Evolutionary conservation across 2,888 invertebrate genomes (phyloP), one percentile per base, ranked within the genome.

Genomic region (Drosophila macrothrix): DNA sequence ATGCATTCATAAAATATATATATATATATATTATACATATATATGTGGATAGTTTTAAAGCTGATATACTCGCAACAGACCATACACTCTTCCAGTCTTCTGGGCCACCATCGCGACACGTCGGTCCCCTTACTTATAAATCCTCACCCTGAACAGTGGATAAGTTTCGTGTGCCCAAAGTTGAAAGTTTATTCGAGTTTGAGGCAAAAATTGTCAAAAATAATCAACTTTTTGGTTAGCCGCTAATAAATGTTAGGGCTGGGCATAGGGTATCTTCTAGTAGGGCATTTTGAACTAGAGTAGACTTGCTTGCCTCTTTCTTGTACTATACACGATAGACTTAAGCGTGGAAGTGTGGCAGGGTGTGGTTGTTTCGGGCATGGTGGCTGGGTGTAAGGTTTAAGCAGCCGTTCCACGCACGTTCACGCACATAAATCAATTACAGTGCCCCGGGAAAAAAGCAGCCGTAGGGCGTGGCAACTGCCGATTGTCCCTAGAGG

Each of bases 371-470:
- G 22, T 39, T 31, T 2, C 14, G 33, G 14, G 39, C 33, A 37
- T 25, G 52, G 41, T 53, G 46, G 43, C 33, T 41, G 41, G 16
- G 39, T 50, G 73, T 58, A 67, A 69, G 73, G 66, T 64, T 78
- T 73, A 81, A 82, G 84, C 87, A 84, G 87, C 74, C 74, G 84
- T 67, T 86, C 82, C 76, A 88, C 83, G 85, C 84, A 88, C 84
- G 88, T 83, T 77, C 76, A 82, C 82, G 76, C 76, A 82, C 85
- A 86, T 86, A 86, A 86, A 86, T 86, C 85, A 86, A 86, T 88
- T 88, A 86, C 86, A 86, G 80, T 70, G 83, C 83, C 78, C 70
- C 60, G 61, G 37, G 63, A 35, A 63, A 53, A 53, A 73, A 53
- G 43, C 56, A 64, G 53, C 12, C 19, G 12, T 28, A 19, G 60